These are phyloP conservation scores for Cephalotes varians DNA, from an alignment of 2,888 invertebrate genomes.

Conservation along the genomic window DNA sequence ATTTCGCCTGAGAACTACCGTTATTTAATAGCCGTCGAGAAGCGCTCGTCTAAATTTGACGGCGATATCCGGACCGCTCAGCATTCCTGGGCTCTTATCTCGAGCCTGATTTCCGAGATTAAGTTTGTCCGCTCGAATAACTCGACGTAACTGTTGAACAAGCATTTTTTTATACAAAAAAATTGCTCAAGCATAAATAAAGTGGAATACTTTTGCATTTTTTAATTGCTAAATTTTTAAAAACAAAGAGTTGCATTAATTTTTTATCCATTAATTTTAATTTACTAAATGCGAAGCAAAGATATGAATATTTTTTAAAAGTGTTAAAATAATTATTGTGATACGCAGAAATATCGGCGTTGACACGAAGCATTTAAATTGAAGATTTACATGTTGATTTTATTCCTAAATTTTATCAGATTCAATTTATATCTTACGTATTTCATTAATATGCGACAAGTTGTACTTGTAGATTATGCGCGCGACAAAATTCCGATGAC, in stretches of 20 bases:
- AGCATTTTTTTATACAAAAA: conserved; percentile 39
- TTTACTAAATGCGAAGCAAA: not conserved
- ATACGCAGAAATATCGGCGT: not conserved
- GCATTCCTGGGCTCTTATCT: conserved; percentile 65
- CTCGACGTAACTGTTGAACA: conserved; percentile 51
- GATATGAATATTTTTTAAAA: not conserved
- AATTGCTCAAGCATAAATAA: not conserved
- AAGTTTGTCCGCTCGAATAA: conserved; percentile 61
- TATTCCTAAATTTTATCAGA: not conserved
- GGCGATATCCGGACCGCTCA: conserved; percentile 65
- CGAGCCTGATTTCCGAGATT: conserved; percentile 49
- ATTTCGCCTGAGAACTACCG: conserved; percentile 65
- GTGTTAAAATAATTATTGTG: not conserved
- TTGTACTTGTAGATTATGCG: not conserved
- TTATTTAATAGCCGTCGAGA: conserved; percentile 66
- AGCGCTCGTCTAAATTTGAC: conserved; percentile 70
- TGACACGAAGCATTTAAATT: not conserved
- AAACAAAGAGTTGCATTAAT: not conserved
- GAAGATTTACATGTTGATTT: conserved; percentile 18
- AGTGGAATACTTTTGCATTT: not conserved
- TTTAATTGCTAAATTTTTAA: not conserved
- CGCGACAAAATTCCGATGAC: conserved; percentile 24
- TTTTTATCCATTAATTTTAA: not conserved
- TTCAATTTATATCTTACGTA: not conserved
- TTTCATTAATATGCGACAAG: not conserved